Base-by-base conservation (phyloP, 1,140 invertebrate species). In the Nylanderia fulva region DNA sequence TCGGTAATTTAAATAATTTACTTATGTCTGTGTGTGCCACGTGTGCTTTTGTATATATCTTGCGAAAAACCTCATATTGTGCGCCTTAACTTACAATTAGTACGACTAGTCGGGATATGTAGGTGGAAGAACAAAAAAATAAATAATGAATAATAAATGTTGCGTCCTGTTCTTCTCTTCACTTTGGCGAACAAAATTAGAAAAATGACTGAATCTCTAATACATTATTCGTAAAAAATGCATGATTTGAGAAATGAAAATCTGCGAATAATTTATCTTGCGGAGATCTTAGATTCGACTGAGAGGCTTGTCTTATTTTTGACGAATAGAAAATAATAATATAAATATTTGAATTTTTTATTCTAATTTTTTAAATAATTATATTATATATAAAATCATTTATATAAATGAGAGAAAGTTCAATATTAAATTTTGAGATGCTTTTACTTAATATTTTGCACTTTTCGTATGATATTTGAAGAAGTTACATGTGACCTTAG, bases 1-100 rank as follows among this genome's bases (percentile, higher is more conserved):
- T 21, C 71, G 18, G 52, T 33, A 39, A 75, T 75, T 75, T 75
- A 75, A 11, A 29, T 33, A 60, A 75, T 75, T 75, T 75, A 75
- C 33, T 60, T 75, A 75, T 29, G 3, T n/a, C n/a, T 33, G 52
- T 39, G 21, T 11, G 8, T 15, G 52, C 71, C 33, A 58, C 52
- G 21, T 74, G 33, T 2, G 18, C 6, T 8, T 11, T 45, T 5
- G 6, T 45, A n/a, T 7, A n/a, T 7, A 39, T 72, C 11, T 11
- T n/a, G 21, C 54, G 15, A 27, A 11, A n/a, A n/a, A 72, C 18
- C 13, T 13, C 9, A 18, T 24, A 36, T 71, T 54, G 6, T 69
- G 36, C 33, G n/a, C 4, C 13, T 24, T 72, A 24, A 6, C 11
- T 18, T 72, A n/a, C n/a, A n/a, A n/a, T n/a, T n/a, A 69, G 29